These are phyloP conservation scores for Myotis vivesi DNA, from an alignment of 2,797 vertebrate genomes.

Conservation along the genomic window DNA sequence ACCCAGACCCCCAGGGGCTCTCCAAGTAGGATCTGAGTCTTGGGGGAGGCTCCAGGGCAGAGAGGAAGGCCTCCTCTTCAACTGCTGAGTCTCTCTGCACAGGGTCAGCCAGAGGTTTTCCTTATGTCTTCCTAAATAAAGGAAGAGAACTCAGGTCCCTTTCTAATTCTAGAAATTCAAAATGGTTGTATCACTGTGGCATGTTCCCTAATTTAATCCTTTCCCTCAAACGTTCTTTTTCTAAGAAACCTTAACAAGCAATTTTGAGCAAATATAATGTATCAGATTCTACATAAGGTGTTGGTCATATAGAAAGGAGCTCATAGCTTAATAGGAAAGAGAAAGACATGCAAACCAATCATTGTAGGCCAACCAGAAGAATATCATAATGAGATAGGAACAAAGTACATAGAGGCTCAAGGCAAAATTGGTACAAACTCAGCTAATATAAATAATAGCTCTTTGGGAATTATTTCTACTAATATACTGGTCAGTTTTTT, in stretches of 20 bases:
- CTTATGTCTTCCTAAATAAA: background rate
- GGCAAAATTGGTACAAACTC: background rate
- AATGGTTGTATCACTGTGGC: background rate
- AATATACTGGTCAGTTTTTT: too few relatives aligned
- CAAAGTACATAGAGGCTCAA: background rate
- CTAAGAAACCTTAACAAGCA: constrained; percentile 15
- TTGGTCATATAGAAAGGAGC: background rate
- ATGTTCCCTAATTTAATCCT: background rate
- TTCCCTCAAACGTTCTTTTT: background rate
- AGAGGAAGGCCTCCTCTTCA: constrained; percentile 43
- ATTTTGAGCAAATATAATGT: background rate
- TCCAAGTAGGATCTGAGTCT: background rate
- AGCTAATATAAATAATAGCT: background rate
- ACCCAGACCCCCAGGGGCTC: constrained; percentile 52
- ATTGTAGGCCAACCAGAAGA: background rate
- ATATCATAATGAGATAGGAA: background rate
- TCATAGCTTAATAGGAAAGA: background rate
- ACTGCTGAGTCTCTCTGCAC: background rate
- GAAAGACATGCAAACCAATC: background rate
- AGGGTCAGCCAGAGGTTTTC: constrained; percentile 63
- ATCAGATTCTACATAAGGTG: background rate
- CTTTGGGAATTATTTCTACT: too few relatives aligned
- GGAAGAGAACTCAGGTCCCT: background rate
- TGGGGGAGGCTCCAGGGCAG: constrained; percentile 17
- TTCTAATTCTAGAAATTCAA: background rate